These are phyloP conservation scores for Tupiocoris notatus DNA, from an alignment of 2,888 invertebrate genomes.

Conservation along the genomic window DNA sequence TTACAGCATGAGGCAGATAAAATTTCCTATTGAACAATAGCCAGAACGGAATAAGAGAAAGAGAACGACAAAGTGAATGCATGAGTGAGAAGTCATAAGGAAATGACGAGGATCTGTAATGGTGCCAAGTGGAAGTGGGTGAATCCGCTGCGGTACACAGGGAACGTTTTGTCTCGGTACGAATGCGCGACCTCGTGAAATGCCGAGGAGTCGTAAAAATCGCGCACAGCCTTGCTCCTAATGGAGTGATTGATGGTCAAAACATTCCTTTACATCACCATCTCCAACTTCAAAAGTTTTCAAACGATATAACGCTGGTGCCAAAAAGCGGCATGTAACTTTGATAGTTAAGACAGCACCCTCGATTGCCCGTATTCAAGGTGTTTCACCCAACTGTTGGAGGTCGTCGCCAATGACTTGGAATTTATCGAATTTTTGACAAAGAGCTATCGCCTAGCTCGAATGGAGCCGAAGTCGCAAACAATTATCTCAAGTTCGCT, in stretches of 20 bases:
- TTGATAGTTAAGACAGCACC: no score
- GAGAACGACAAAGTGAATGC: no score
- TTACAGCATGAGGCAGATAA: no score
- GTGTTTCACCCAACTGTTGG: background rate
- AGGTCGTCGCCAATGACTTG: background rate
- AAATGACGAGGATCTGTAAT: background rate
- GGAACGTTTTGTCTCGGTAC: background rate
- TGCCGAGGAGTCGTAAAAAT: no score
- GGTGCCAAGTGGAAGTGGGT: constrained; percentile 15
- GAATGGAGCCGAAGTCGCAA: no score
- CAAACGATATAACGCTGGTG: no score
- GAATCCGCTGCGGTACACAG: background rate
- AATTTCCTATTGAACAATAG: no score
- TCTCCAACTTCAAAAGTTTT: no score
- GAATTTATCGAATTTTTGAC: background rate
- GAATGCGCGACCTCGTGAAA: background rate
- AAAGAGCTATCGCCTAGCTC: no score
- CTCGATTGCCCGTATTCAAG: background rate
- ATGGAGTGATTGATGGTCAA: constrained; percentile 15
- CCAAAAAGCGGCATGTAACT: no score
- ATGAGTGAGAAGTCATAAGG: background rate
- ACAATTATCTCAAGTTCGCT: no score
- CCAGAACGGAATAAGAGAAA: no score
- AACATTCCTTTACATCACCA: constrained; percentile 7
- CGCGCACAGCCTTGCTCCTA: background rate